Evolutionary conservation across 2,888 invertebrate genomes (phyloP), one percentile per base, ranked within the genome.

Genomic region (Thalpophila matura): DNA sequence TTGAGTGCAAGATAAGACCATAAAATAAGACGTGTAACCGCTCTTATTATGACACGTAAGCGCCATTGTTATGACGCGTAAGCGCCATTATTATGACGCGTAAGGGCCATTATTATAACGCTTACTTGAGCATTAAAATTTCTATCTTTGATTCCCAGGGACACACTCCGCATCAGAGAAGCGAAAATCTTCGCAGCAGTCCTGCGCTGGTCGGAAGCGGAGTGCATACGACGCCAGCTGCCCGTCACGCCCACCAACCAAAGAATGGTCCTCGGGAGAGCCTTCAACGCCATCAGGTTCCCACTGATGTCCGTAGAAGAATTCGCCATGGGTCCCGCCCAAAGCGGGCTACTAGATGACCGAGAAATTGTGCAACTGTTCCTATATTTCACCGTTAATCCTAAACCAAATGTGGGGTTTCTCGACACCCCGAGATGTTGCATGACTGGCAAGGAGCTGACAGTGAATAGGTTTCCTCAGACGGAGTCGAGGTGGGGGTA

Each of bases 261-360:
- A 83, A 92, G 97, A 66, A 89, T 92, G 61, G 96, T 97, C 0
- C 91, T 98, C 0, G 97, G 97, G 0, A 87, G 96, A 50, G 97
- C 97, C 0, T 95, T 98, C 74, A 95, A 96, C 33, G 95, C 97
- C 1, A 97, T 98, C 54, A 93, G 98, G 24, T 98, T 98, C 86
- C 98, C 98, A 0, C 90, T 98, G 20, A 98, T 98, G 98, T 97
- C 97, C 0, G 96, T 97, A 0, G 98, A 98, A 86, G 98, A 98
- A 87, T 98, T 98, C 88, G 98, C 97, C 0, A 95, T 96, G 87
- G 97, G 97, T 0, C 96, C 97, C 0, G 97, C 97, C 0, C 97
- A 97, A 81, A 97, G 97, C 75, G 97, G 97, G 0, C 92, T 98
- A 26, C 91, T 98, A 1, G 96, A 97, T 46, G 97, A 98, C 83